phyloP scores from a whole-genome alignment of 2,888 invertebrate species.

The Netelia fuscicornis region DNA sequence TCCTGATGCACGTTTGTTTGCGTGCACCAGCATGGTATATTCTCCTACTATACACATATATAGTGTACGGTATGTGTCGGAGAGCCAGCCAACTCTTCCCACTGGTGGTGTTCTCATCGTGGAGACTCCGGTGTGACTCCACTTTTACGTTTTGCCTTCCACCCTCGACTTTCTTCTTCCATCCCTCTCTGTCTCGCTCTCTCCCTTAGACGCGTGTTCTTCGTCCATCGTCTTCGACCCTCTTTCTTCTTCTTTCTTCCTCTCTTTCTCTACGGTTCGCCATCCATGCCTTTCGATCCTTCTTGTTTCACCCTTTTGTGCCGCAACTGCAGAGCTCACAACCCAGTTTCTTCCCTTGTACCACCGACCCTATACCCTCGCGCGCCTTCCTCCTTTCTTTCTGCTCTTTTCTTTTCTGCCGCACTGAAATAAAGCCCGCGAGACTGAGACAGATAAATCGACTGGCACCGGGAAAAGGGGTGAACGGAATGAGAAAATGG shows the following conservation, averaged over 20 bases:
- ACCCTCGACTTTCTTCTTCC: conserved; percentile 41
- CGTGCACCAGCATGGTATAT: conserved; percentile 42
- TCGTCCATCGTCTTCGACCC: conserved; percentile 8
- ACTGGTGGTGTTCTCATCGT: conserved; percentile 20
- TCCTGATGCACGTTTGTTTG: conserved; percentile 50
- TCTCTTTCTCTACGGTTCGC: conserved; percentile 58
- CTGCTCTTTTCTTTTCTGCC: not conserved
- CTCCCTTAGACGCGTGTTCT: conserved; percentile 22
- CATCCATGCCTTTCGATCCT: conserved; percentile 65
- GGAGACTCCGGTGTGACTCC: conserved; percentile 37
- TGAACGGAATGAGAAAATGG: conserved; percentile 54
- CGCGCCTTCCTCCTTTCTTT: conserved; percentile 28
- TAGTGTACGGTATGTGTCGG: conserved; percentile 43
- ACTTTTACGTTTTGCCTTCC: conserved; percentile 51
- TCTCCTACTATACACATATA: conserved; percentile 27
- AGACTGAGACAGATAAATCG: conserved; percentile 54
- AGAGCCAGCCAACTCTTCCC: conserved; percentile 48
- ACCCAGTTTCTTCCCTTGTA: conserved; percentile 69
- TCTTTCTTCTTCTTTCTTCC: conserved; percentile 56
- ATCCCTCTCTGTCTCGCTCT: conserved; percentile 25
- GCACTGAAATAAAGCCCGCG: conserved; percentile 40
- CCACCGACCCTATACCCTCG: conserved; percentile 33
- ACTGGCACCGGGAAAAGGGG: conserved; percentile 33
- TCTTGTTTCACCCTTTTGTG: conserved; percentile 65
- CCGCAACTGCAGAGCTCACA: conserved; percentile 61